phyloP scores from a whole-genome alignment of 37 sponge, comb jelly and placozoan genomes.

The Diacarnus erythraeanus region DNA sequence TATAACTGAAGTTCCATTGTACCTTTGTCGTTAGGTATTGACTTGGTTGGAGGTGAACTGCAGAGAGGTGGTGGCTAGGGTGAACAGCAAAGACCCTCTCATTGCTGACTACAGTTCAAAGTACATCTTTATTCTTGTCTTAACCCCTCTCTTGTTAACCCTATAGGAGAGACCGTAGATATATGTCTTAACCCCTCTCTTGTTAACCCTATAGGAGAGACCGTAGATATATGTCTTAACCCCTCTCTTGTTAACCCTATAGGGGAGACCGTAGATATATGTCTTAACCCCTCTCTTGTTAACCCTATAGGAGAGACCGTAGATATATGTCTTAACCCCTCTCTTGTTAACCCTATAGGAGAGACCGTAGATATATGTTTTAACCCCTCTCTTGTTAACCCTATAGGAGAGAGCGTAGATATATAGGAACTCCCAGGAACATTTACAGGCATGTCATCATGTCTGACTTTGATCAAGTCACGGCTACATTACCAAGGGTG shows the following conservation, averaged over 20 bases:
- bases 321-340: constrained; percentile 45
- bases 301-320: constrained; percentile 4
- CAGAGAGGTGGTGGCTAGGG: constrained; percentile 44
- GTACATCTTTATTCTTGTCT: constrained; percentile 9
- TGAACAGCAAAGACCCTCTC: constrained; percentile 41
- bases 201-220: constrained; percentile 4
- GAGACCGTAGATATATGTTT: constrained; percentile 48
- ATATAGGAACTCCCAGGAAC: constrained; percentile 78
- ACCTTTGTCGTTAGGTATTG: constrained; percentile 52
- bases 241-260: not conserved
- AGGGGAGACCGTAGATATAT: constrained; percentile 46
- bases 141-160: not conserved
- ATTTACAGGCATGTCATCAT: constrained; percentile 81
- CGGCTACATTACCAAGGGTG: constrained; percentile 58
- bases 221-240: constrained; percentile 44
- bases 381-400: not conserved
- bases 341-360: not conserved
- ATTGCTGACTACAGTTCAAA: constrained; percentile 31
- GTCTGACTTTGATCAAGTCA: constrained; percentile 70
- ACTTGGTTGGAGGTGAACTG: constrained; percentile 76
- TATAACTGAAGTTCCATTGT: no score
- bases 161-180: constrained; percentile 32
- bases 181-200: constrained; percentile 13
- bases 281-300: not conserved
- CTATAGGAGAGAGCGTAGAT: constrained; percentile 33